Conservation (phyloP, 2,113 vertebrate genomes). For the Epinephelus moara region DNA sequence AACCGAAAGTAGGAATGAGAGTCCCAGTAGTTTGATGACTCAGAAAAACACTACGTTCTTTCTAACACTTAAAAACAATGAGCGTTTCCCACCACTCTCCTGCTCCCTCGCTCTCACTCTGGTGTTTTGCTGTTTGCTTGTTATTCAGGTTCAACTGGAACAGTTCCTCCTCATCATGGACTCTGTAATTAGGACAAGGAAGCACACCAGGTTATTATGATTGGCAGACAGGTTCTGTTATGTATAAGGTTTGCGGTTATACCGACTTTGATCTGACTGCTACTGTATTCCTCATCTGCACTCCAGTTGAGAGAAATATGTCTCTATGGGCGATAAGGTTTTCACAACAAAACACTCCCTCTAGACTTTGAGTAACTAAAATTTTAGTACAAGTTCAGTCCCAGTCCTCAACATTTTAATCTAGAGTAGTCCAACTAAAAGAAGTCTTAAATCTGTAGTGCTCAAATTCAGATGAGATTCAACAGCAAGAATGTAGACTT, state of each 20-base stretch:
- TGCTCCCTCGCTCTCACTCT: conserved; percentile 11
- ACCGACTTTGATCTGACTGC: conserved; percentile 44
- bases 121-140: conserved; percentile 31
- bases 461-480: background rate
- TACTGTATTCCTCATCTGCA: conserved; percentile 44
- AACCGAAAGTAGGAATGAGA: background rate
- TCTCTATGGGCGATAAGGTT: conserved; percentile 67
- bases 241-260: conserved; percentile 4
- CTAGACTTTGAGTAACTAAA: conserved; percentile 21
- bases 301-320: conserved; percentile 20
- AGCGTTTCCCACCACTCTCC: conserved; percentile 17
- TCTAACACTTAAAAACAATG: conserved; percentile 47
- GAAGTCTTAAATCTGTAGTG: background rate
- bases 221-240: conserved; percentile 14
- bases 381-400: conserved; percentile 21
- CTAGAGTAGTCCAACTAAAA: background rate
- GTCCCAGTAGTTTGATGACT: background rate
- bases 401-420: background rate
- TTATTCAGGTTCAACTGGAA: conserved; percentile 61
- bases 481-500: background rate
- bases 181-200: conserved; percentile 16
- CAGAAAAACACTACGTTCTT: conserved; percentile 20
- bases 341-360: conserved; percentile 70
- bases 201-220: conserved; percentile 10
- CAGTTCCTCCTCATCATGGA: conserved; percentile 21